phyloP scores from a whole-genome alignment of 2,113 vertebrate species.

The Pygoscelis adeliae region DNA sequence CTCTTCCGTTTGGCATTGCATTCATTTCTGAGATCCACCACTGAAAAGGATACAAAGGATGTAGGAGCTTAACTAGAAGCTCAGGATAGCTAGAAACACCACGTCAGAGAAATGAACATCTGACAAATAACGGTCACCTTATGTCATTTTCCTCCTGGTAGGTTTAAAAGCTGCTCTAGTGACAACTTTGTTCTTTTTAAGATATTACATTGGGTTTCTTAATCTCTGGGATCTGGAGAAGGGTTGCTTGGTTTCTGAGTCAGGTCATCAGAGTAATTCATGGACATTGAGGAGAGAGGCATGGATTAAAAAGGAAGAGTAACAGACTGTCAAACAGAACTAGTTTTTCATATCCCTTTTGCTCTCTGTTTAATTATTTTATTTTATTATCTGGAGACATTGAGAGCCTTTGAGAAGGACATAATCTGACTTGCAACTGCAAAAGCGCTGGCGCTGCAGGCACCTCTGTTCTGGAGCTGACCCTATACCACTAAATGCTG shows the following conservation, averaged over 20 bases:
- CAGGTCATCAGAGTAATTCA: background rate
- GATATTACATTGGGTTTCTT: background rate
- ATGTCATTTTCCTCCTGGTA: background rate
- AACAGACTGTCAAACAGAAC: background rate
- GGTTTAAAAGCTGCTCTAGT: background rate
- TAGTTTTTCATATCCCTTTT: background rate
- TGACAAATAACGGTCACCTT: background rate
- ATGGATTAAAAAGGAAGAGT: background rate
- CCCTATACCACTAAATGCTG: background rate
- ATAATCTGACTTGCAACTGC: background rate
- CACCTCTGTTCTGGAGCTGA: background rate
- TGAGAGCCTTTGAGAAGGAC: background rate
- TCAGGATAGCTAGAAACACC: background rate
- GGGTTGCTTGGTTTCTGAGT: background rate
- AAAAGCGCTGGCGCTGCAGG: rapidly evolving
- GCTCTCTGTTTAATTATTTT: background rate
- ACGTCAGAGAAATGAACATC: background rate
- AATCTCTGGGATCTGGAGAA: background rate
- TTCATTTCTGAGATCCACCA: background rate
- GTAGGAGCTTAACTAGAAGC: background rate
- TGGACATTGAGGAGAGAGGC: background rate
- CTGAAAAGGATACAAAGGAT: background rate
- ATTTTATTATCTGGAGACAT: background rate
- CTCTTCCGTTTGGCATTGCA: background rate
- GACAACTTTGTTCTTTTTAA: background rate